Evolutionary conservation across 2,797 vertebrate genomes (phyloP), one percentile per base, ranked within the genome.

Genomic region (Capromys pilorides): DNA sequence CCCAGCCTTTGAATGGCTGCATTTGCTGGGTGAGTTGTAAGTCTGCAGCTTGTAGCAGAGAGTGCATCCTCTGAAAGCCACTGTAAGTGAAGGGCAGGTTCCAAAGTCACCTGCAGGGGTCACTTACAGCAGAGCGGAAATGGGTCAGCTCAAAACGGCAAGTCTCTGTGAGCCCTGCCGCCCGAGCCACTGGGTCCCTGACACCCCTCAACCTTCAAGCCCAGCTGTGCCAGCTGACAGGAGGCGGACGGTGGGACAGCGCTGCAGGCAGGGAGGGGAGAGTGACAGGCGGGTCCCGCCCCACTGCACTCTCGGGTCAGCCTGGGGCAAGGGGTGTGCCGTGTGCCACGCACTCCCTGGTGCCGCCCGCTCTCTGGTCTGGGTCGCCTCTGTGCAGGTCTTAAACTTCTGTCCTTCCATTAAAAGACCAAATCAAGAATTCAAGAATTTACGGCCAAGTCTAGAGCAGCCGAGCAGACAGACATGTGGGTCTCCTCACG

Each of bases 241-340:
- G 22, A 24, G 19, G 39, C 14, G 31, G 6, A 6, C 6, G n/a
- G 36, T 1, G 8, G 5, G 0, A 0, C 57, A 33, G 26, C 24
- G 1, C 16, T 36, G 19, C 13, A 4, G n/a, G 13, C 21, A 41
- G 28, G 62, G 69, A 77, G 24, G 8, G 54, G 19, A 83, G 41
- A 77, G 36, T 33, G 6, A 78, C 57, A 66, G 45, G 33, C 7
- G 45, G 28, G 21, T 28, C 19, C 1, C 49, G 33, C 69, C 59
- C 14, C 4, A 0, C 39, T 57, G 0, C 2, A 81, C 66, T 19
- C 41, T 33, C 8, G 59, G 33, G 24, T 71, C 67, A 7, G 51
- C 49, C 45, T 59, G 19, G 77, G 62, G 36, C 0, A 1, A 45
- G 31, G 0, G 33, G 19, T 54, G 8, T 24, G 83, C 62, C 8